A percentile compares a stretch with the other conserved stretches of the same genome.
phyloP scores from a whole-genome alignment of 2,113 vertebrate species.

The Notiomystis cincta region DNA sequence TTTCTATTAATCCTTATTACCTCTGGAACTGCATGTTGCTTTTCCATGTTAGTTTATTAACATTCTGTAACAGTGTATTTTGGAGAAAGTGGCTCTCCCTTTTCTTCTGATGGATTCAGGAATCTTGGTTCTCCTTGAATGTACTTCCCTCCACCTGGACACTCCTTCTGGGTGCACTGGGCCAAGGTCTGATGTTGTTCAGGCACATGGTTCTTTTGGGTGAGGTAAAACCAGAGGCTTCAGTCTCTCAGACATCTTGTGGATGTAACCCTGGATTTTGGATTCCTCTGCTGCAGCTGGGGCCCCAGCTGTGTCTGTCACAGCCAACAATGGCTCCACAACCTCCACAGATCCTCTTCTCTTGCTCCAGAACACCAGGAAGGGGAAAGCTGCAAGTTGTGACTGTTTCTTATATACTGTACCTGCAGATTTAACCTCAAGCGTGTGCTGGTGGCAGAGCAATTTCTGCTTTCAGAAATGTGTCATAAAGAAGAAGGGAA shows the following conservation, averaged over 20 bases:
- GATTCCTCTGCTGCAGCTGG: background rate
- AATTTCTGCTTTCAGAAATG: background rate
- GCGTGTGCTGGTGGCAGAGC: background rate
- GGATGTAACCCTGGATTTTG: background rate
- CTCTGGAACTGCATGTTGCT: background rate
- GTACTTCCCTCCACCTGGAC: background rate
- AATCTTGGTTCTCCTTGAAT: background rate
- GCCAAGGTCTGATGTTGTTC: background rate
- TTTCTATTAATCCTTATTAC: background rate
- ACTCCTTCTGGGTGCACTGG: background rate
- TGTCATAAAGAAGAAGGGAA: background rate
- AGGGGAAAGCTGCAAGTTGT: rapidly evolving
- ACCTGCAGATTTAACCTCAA: background rate
- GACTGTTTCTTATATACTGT: background rate
- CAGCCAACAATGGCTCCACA: rapidly evolving
- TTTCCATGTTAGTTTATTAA: background rate
- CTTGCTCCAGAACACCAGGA: background rate
- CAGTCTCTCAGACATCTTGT: background rate
- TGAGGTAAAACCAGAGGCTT: background rate
- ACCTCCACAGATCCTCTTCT: background rate
- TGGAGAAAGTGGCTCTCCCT: background rate
- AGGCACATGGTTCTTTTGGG: background rate
- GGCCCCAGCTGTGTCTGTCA: background rate
- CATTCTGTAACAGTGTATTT: background rate
- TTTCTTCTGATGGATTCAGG: background rate